A percentile compares a stretch with the other conserved stretches of the same genome.
phyloP scores from a whole-genome alignment of 1,140 invertebrate genomes.

The Brachionus angularis region DNA sequence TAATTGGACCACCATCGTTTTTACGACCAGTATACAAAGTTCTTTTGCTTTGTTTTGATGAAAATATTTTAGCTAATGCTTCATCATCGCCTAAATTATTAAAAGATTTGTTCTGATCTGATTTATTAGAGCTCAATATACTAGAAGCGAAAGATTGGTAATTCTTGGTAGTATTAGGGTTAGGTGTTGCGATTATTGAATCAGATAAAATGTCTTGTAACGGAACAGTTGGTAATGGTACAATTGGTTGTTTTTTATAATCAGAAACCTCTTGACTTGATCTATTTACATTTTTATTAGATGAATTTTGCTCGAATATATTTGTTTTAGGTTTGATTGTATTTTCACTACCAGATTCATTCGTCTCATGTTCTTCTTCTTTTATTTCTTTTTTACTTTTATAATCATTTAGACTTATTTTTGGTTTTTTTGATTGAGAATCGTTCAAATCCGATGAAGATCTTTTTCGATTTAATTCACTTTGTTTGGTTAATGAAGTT shows the following conservation, averaged over 20 bases:
- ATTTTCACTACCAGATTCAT: background rate
- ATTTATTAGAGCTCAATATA: background rate
- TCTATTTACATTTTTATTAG: no score
- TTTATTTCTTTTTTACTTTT: background rate
- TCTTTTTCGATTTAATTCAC: background rate
- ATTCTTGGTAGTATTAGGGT: background rate
- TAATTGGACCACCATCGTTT: background rate
- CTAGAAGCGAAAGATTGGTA: background rate
- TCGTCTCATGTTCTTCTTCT: background rate
- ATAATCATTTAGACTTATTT: background rate
- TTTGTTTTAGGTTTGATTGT: constrained; percentile 9
- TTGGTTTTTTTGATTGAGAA: background rate
- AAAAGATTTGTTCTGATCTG: background rate
- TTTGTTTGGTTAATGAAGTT: background rate
- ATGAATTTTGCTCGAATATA: constrained; percentile 1
- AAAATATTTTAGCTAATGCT: constrained; percentile 14
- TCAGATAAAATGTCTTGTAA: constrained; percentile 28
- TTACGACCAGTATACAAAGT: constrained; percentile 28
- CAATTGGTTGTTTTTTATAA: constrained; percentile 1
- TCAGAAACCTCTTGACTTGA: background rate
- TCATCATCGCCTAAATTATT: constrained; percentile 17
- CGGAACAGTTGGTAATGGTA: constrained; percentile 34
- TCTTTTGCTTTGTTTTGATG: constrained; percentile 30
- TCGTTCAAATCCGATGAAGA: no score
- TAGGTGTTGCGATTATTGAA: background rate